These are phyloP conservation scores for Vollenhovia emeryi DNA, from an alignment of 1,140 invertebrate species.

Conservation along the genomic window DNA sequence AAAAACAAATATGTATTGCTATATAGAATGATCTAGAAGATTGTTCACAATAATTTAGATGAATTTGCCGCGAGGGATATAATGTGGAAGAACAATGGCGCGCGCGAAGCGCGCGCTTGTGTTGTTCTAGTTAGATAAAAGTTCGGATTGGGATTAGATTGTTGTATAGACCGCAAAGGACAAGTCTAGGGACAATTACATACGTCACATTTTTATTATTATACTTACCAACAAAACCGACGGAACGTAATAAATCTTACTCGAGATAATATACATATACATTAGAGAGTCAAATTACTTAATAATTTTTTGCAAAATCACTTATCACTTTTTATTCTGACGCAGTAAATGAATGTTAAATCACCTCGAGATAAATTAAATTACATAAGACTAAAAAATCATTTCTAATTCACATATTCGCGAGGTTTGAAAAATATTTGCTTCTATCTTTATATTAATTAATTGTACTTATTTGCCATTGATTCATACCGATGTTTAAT, in stretches of 20 bases:
- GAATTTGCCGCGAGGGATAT: too few species aligned
- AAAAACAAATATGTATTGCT: too few species aligned
- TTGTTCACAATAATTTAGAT: too few species aligned
- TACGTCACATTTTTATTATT: not conserved
- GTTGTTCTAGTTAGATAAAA: too few species aligned
- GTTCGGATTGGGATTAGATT: too few species aligned
- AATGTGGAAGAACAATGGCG: too few species aligned
- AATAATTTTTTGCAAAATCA: not conserved
- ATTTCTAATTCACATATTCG: not conserved
- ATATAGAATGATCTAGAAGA: too few species aligned
- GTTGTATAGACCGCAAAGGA: not conserved
- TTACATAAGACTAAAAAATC: not conserved
- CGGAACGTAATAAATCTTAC: not conserved
- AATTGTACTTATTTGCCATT: not conserved
- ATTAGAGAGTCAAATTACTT: not conserved
- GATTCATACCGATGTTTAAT: not conserved
- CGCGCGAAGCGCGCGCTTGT: too few species aligned
- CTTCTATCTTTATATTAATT: not conserved
- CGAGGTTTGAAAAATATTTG: not conserved
- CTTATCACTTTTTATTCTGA: not conserved
- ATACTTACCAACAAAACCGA: not conserved
- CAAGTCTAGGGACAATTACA: not conserved
- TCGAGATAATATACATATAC: not conserved
- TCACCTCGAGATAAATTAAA: not conserved
- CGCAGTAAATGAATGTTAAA: not conserved